phyloP scores from a whole-genome alignment of 2,797 vertebrate species.

The Hybognathus amarus region DNA sequence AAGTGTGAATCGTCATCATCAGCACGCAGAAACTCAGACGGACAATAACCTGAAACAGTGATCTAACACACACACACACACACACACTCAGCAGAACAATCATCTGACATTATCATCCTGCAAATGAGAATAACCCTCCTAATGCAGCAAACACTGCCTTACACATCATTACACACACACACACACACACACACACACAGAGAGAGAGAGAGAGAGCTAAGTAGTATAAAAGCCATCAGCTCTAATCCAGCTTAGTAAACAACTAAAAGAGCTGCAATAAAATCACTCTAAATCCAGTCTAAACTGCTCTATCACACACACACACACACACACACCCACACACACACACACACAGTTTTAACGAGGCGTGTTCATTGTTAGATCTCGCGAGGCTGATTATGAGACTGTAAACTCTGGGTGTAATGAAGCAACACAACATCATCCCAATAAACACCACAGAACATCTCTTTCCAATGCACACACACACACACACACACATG shows the following conservation, averaged over 20 bases:
- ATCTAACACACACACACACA: conserved; percentile 28
- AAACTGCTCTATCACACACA: conserved; percentile 22
- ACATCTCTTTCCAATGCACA: neutral
- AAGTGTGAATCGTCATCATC: neutral
- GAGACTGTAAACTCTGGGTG: conserved; percentile 22
- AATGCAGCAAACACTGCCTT: conserved; percentile 44
- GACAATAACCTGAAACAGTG: neutral
- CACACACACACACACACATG: neutral
- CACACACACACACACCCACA: conserved; percentile 21
- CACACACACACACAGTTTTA: conserved; percentile 21
- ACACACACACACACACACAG: conserved; percentile 17
- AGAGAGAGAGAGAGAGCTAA: neutral
- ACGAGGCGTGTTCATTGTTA: neutral
- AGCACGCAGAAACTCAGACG: neutral
- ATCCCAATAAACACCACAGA: neutral
- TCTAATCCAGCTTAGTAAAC: conserved; percentile 59
- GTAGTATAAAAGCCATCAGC: conserved; percentile 53
- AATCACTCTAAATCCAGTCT: conserved; percentile 54
- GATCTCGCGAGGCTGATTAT: conserved; percentile 29
- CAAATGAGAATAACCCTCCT: conserved; percentile 28
- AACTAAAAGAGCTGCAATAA: conserved; percentile 57
- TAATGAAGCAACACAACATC: conserved; percentile 13
- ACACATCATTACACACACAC: conserved; percentile 26
- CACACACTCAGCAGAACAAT: conserved; percentile 27
- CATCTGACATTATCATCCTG: conserved; percentile 37